Conservation (phyloP, 1,140 invertebrate species). For the Cataglyphis hispanica region DNA sequence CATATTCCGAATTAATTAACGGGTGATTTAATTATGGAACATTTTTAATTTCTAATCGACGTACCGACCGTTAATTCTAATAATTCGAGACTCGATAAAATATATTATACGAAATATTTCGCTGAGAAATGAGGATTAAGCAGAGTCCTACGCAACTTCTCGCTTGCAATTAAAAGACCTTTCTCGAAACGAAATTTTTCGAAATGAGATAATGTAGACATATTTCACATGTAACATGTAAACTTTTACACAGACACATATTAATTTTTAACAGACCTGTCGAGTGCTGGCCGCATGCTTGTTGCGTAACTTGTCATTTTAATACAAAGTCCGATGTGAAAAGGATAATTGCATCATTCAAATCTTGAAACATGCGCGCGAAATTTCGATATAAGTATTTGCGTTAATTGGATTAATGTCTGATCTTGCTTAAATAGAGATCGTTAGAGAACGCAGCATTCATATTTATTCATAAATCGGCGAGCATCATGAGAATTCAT, state of each 20-base stretch:
- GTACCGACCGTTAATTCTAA: conserved; percentile 54
- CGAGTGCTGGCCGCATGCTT: not conserved
- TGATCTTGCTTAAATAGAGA: not conserved
- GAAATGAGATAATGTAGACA: conserved; percentile 15
- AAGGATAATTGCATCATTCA: conserved; percentile 16
- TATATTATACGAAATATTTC: conserved; percentile 45
- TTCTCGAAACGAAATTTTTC: conserved; percentile 25
- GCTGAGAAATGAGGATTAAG: not conserved
- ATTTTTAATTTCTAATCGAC: conserved; percentile 72
- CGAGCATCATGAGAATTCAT: not conserved
- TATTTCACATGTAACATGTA: conserved; percentile 11
- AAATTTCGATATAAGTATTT: not conserved
- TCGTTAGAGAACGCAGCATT: not conserved
- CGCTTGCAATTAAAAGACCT: conserved; percentile 35
- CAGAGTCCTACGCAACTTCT: not conserved
- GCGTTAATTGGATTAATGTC: conserved; percentile 16
- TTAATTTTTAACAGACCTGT: conserved; percentile 12
- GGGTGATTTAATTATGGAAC: conserved; percentile 68
- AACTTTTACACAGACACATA: not conserved
- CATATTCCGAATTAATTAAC: conserved; percentile 75
- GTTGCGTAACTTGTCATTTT: not conserved
- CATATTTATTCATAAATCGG: conserved; percentile 11
- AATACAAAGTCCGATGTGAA: not conserved
- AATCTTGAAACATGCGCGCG: not conserved
- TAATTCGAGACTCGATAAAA: conserved; percentile 49